A percentile compares a stretch with the other conserved stretches of the same genome.
These are phyloP conservation scores for human (Homo sapiens) DNA, from an alignment of 2,113 vertebrate species.

Conservation along the genomic window GRCh38 chr21:44059501-44060000, in stretches of 20 bases:
- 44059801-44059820: background rate
- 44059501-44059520: fast-evolving
- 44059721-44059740: background rate
- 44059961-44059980: background rate
- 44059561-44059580: background rate
- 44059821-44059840: fast-evolving
- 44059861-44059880: fast-evolving
- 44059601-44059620: background rate
- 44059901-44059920: background rate
- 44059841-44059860: fast-evolving
- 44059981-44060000: background rate
- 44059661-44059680: background rate
- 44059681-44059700: background rate
- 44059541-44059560: background rate
- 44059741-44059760: background rate
- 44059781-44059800: background rate
- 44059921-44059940: background rate
- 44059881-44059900: background rate
- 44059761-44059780: fast-evolving
- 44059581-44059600: background rate
- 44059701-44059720: background rate
- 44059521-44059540: fast-evolving
- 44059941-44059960: background rate
- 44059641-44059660: background rate
- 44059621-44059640: background rate